phyloP scores from a whole-genome alignment of 1,140 invertebrate species.

The Pseudoatta argentina region DNA sequence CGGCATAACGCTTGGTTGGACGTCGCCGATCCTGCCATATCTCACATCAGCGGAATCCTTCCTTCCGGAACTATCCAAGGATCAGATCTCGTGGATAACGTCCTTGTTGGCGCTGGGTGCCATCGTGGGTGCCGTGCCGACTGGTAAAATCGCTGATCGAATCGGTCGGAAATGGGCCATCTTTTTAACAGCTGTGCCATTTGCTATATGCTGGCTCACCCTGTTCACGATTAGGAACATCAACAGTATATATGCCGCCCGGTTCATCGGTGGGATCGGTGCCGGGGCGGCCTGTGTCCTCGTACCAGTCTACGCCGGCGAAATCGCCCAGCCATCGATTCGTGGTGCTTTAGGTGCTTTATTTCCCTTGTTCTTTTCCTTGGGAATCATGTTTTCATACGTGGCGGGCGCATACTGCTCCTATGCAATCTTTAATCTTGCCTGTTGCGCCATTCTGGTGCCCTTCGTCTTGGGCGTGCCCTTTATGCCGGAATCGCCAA shows the following conservation, averaged over 20 bases:
- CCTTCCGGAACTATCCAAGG: slow-evolving; percentile 26
- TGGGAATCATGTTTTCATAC: slow-evolving; percentile 89
- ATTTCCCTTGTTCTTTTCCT: slow-evolving; percentile 89
- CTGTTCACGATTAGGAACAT: slow-evolving; percentile 84
- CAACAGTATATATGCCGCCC: slow-evolving; percentile 86
- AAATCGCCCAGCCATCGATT: slow-evolving; percentile 89
- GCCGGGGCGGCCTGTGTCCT: slow-evolving; percentile 89
- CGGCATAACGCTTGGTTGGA: slow-evolving; percentile 88
- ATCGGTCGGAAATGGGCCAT: slow-evolving; percentile 89
- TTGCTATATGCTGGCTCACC: slow-evolving; percentile 88
- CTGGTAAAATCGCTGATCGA: slow-evolving; percentile 88
- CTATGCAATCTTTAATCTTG: slow-evolving; percentile 89
- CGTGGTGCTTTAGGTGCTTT: slow-evolving; percentile 89
- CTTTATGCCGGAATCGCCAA: slow-evolving; percentile 73
- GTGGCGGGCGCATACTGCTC: slow-evolving; percentile 87
- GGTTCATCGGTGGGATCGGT: slow-evolving; percentile 89
- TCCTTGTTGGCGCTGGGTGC: slow-evolving; percentile 88
- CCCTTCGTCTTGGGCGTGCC: slow-evolving; percentile 65
- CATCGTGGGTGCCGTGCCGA: slow-evolving; percentile 87
- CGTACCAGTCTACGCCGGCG: slow-evolving; percentile 89
- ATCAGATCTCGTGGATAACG: slow-evolving; percentile 87
- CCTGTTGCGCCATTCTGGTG: slow-evolving; percentile 76
- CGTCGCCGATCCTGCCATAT: slow-evolving; percentile 86
- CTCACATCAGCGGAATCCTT: slow-evolving; percentile 60
- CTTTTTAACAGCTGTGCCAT: slow-evolving; percentile 87